Evolutionary conservation across 2,113 vertebrate genomes (phyloP).

Genomic region (Xyrauchen texanus): DNA sequence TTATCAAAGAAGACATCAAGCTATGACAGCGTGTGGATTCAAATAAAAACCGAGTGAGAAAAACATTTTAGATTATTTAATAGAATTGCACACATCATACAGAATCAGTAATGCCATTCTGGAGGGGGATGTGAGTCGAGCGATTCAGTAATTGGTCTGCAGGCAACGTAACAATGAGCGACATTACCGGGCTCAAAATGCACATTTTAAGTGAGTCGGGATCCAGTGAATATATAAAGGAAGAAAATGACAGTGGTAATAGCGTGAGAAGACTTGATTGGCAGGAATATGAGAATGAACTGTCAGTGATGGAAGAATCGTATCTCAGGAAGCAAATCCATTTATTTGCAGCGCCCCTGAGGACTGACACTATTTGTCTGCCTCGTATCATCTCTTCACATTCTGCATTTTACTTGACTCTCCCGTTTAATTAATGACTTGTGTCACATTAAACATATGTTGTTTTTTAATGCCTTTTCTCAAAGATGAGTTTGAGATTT

Average conservation of each 20-base stretch:
- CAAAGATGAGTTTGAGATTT: not conserved
- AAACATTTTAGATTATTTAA: slow-evolving; percentile 9
- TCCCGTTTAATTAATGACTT: slow-evolving; percentile 17
- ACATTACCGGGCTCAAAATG: not conserved
- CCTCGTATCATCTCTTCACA: slow-evolving; percentile 7
- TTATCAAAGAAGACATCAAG: slow-evolving; percentile 30
- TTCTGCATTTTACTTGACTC: not conserved
- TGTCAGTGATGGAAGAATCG: not conserved
- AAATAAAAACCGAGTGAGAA: slow-evolving; percentile 18
- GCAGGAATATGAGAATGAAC: slow-evolving; percentile 15
- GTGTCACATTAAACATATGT: slow-evolving; percentile 21
- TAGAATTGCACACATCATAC: slow-evolving; percentile 5
- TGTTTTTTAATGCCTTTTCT: not conserved
- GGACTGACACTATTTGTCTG: not conserved
- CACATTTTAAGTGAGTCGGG: not conserved
- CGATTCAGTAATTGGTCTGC: slow-evolving; percentile 4
- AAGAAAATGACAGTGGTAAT: slow-evolving; percentile 18
- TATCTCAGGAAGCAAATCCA: not conserved
- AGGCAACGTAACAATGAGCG: not conserved
- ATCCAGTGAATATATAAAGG: not conserved
- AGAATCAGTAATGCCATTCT: slow-evolving; percentile 19
- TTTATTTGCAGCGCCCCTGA: slow-evolving; percentile 28
- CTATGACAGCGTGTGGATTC: not conserved
- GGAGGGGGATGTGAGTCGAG: not conserved
- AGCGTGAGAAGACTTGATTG: not conserved